A percentile compares a stretch with the other conserved stretches of the same genome.
These are phyloP conservation scores for Pseudococcus viburni DNA, from an alignment of 2,888 invertebrate species.

Conservation along the genomic window DNA sequence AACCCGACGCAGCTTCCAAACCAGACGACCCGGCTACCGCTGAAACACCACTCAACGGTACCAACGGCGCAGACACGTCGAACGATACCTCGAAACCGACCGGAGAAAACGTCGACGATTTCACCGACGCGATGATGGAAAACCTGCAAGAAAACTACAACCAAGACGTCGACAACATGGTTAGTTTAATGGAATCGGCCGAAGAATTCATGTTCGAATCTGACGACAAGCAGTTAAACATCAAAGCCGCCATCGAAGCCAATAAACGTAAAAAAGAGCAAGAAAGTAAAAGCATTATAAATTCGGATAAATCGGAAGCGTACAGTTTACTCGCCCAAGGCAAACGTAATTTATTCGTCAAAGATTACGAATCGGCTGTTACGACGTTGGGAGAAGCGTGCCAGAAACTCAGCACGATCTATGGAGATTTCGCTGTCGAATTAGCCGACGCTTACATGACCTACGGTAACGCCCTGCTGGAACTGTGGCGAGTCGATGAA, in stretches of 20 bases:
- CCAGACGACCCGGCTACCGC: not conserved
- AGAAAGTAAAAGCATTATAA: constrained; percentile 63
- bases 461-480: constrained; percentile 84
- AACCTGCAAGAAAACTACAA: constrained; percentile 48
- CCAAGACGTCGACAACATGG: constrained; percentile 3
- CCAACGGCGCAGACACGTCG: not conserved
- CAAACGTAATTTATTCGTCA: constrained; percentile 83
- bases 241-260: constrained; percentile 10
- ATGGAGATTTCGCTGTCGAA: constrained; percentile 87
- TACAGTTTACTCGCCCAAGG: constrained; percentile 76
- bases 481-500: constrained; percentile 78
- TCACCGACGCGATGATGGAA: constrained; percentile 56
- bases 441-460: constrained; percentile 91
- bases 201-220: constrained; percentile 24
- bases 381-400: constrained; percentile 70
- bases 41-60: not conserved
- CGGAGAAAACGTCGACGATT: constrained; percentile 21
- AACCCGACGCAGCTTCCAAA: not conserved
- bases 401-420: constrained; percentile 70
- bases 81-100: not conserved
- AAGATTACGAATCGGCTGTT: constrained; percentile 82
- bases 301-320: constrained; percentile 67
- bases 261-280: constrained; percentile 67
- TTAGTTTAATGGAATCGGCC: constrained; percentile 48
- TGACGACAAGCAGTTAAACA: constrained; percentile 37